Evolutionary conservation across 2,797 vertebrate species (phyloP).

Genomic region (Muscicapa comitata): DNA sequence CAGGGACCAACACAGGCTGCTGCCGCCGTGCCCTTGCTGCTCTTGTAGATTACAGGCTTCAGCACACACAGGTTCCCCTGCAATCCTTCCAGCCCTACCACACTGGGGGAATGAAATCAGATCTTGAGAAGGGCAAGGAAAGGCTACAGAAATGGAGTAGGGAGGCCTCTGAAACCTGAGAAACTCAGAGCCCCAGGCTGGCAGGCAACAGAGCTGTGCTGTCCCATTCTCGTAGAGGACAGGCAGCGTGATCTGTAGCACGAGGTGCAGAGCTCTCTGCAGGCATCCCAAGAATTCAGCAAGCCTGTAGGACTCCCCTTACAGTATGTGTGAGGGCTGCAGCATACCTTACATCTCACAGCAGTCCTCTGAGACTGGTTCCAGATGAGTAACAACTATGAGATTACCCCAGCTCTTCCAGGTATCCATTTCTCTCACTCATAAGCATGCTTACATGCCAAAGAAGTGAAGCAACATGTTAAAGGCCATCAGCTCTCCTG

Average conservation of each 20-base stretch:
- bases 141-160: neutral
- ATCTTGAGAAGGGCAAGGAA: constrained; percentile 46
- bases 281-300: constrained; percentile 28
- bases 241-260: constrained; percentile 38
- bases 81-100: neutral
- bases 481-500: neutral
- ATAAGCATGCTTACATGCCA: neutral
- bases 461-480: neutral
- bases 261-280: neutral
- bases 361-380: neutral
- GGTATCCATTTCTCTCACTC: constrained; percentile 10
- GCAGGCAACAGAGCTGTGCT: neutral
- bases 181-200: neutral
- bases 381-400: constrained; percentile 12
- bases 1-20: neutral
- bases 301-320: neutral
- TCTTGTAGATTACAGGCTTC: neutral
- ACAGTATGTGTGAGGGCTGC: neutral
- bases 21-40: neutral
- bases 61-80: neutral
- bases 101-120: neutral
- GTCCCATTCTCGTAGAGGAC: neutral
- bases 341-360: neutral
- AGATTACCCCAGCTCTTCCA: neutral
- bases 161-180: constrained; percentile 15